Base-by-base conservation (phyloP, 1,140 invertebrate species). In the Nasonia giraulti region DNA sequence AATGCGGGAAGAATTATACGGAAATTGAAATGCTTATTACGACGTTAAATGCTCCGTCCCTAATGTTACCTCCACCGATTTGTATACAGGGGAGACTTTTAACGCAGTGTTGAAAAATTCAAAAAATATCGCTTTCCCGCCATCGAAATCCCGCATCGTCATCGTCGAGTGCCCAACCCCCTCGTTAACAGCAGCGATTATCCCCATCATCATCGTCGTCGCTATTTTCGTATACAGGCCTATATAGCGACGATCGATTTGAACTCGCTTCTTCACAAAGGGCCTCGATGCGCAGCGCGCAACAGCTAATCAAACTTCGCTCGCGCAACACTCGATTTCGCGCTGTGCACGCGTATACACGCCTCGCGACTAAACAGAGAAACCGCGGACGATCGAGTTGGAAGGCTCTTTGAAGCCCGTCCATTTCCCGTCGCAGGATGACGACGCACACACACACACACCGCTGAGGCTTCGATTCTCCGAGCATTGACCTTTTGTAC, bases 391-490 rank as follows among this genome's bases (percentile, higher is more conserved):
- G 33, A 71, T 75, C 37, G 37, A 7, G 40, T 44, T 44, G 40
- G 40, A 44, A 68, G 37, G 37, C 6, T 71, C 55, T 33, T 71
- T 31, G 31, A 80, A 80, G 20, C 55, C 55, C 17, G 66, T 20
- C 44, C n/a, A 80, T 80, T 80, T 80, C 66, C 79, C 37, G 66
- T 50, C 7, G 66, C 40, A 71, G 79, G 66, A 80, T 71, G 79
- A 80, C 66, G 37, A 62, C 37, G 37, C 73, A n/a, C 31, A 40
- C 73, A n/a, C 31, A 40, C 73, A 17, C 20, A 62, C 55, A 40
- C 33, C 62, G 6, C n/a, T 37, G 73, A 40, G 31, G 12, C 6
- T 37, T 75, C 37, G 73, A 40, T n/a, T 40, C 31, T n/a, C 6
- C 14, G 68, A 71, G 68, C 68, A 11, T 71, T 71, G 5, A 71